Evolutionary conservation across 2,888 invertebrate species (phyloP).

Genomic region (Drosophila bunnanda): DNA sequence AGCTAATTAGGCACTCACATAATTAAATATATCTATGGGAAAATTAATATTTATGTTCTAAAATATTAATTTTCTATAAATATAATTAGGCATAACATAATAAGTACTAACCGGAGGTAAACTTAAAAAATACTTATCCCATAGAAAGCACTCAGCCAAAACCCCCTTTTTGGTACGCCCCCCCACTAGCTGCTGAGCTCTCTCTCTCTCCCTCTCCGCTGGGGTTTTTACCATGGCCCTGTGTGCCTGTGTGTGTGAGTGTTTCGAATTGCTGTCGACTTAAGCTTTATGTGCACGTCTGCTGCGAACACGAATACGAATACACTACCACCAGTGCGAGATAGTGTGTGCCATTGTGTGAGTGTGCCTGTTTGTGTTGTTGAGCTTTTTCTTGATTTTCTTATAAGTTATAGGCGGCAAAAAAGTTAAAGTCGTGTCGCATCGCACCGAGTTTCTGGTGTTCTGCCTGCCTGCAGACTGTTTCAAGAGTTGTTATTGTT

Average conservation of each 20-base stretch:
- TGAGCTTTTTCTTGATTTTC: constrained; percentile 57
- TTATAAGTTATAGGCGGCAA: constrained; percentile 63
- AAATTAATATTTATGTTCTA: not conserved
- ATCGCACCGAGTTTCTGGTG: constrained; percentile 43
- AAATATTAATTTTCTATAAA: not conserved
- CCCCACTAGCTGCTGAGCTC: constrained; percentile 8
- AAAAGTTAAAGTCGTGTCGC: constrained; percentile 61
- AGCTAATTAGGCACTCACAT: not conserved
- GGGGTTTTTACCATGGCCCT: constrained; percentile 29
- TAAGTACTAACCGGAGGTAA: too few species aligned
- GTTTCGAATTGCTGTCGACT: constrained; percentile 79
- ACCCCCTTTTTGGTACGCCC: constrained; percentile 5
- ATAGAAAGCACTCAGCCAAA: not conserved
- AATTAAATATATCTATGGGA: not conserved
- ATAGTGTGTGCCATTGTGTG: constrained; percentile 32
- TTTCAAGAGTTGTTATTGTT: constrained; percentile 50
- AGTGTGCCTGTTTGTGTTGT: constrained; percentile 47
- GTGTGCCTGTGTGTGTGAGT: constrained; percentile 41
- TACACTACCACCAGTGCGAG: constrained; percentile 12
- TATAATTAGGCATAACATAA: not conserved
- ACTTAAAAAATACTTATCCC: not conserved
- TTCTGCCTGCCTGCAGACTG: constrained; percentile 31
- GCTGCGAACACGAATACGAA: constrained; percentile 18
- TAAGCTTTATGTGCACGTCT: constrained; percentile 64
- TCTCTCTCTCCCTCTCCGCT: constrained; percentile 15